Evolutionary conservation across 2,797 vertebrate genomes (phyloP), one percentile per base, ranked within the genome.

Genomic region (Falco biarmicus): DNA sequence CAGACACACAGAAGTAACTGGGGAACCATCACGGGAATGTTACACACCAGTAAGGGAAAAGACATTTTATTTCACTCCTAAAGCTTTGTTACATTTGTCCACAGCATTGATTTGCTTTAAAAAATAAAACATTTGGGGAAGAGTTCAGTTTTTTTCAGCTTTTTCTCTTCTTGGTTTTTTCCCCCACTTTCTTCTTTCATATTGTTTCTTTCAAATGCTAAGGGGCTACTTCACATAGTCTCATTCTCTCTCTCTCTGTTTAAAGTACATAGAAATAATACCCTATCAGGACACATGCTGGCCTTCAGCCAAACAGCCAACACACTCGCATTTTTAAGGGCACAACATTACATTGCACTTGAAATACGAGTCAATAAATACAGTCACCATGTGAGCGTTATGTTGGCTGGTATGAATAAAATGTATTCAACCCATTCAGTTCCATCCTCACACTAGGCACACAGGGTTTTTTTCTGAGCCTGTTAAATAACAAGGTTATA

Each of bases 361-460:
- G 32, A 90, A 93, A 87, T 45, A 56, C 11, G 10, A 31, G 26
- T 32, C 63, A 59, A 15, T 18, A 78, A 47, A 39, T 8, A 57
- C 4, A 64, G 18, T 48, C 73, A 60, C 24, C 39, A 57, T 1
- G 2, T 32, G 43, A 90, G 57, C 25, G 22, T 26, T 53, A 64
- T 45, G 64, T 39, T 53, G 54, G 47, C 28, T 57, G 50, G 12
- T 20, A 68, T 51, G 7, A 61, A 5, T 48, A 31, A 65, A 45
- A 66, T 2, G 0, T 17, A 73, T 65, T 71, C 0, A 0, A 78
- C 19, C 3, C 10, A 13, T 69, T 76, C 50, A 73, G 26, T 76
- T 75, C 29, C 32, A 39, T 9, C 26, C 24, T 64, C 43, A 29
- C 13, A 16, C 14, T 20, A 50, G 64, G 59, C 48, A 65, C 47